Evolutionary conservation across 1,140 invertebrate genomes (phyloP).

Genomic region (Diuraphis noxia): DNA sequence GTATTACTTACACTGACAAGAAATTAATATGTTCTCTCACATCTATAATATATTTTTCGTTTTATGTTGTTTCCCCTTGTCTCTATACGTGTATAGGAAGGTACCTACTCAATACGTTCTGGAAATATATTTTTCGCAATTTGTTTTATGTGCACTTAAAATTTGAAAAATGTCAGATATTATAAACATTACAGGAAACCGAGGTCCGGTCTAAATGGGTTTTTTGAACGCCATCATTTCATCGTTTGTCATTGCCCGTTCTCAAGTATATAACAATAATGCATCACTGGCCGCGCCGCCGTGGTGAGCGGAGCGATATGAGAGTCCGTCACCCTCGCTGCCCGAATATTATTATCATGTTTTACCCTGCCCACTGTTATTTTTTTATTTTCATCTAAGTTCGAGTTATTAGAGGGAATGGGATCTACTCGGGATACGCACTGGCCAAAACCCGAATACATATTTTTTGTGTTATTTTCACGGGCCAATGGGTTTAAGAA

Average conservation of each 20-base stretch:
- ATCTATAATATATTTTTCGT: background rate
- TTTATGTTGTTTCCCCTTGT: background rate
- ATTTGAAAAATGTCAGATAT: slow-evolving; percentile 4
- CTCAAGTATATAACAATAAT: slow-evolving; percentile 1
- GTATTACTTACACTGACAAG: background rate
- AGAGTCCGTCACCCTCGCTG: background rate
- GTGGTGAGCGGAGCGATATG: background rate
- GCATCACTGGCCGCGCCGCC: background rate
- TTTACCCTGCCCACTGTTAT: background rate
- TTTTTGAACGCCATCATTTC: background rate
- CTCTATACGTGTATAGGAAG: background rate
- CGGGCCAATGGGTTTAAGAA: background rate
- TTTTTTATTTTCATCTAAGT: background rate
- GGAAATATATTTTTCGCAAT: background rate
- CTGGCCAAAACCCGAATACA: background rate
- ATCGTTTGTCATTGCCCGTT: background rate
- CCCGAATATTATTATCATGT: background rate
- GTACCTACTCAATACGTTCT: background rate
- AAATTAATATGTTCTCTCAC: background rate
- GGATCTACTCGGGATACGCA: background rate
- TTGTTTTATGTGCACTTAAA: slow-evolving; percentile 4
- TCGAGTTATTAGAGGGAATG: background rate
- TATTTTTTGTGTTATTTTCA: slow-evolving; percentile 40
- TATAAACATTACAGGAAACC: slow-evolving; percentile 2
- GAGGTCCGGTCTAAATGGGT: background rate